Evolutionary conservation across 2,113 vertebrate species (phyloP).

Genomic region (Mellivora capensis): DNA sequence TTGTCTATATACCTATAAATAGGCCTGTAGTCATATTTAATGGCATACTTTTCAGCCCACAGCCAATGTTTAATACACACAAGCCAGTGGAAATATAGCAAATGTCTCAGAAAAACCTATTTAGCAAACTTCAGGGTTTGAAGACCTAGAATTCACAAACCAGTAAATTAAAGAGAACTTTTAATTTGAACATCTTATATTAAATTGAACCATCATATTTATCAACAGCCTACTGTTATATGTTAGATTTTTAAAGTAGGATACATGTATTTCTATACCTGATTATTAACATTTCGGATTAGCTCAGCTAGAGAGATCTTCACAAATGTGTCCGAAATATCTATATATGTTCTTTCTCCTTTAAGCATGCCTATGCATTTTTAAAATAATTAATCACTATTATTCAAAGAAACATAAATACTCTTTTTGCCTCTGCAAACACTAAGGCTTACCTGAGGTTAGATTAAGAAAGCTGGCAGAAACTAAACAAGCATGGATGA

Average conservation of each 20-base stretch:
- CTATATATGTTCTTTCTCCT: not conserved
- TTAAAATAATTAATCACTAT: not conserved
- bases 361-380: not conserved
- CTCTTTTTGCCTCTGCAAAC: not conserved
- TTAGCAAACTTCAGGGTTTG: not conserved
- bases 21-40: not conserved
- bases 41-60: not conserved
- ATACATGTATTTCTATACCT: not conserved
- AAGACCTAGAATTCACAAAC: not conserved
- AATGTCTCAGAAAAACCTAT: not conserved
- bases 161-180: not conserved
- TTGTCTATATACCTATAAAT: not conserved
- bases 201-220: not conserved
- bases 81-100: not conserved
- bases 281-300: not conserved
- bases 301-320: not conserved
- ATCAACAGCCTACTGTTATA: not conserved
- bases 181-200: not conserved
- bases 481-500: not conserved
- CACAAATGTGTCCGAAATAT: not conserved
- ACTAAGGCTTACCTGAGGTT: not conserved
- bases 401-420: not conserved
- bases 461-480: not conserved
- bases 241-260: slow-evolving; percentile 30
- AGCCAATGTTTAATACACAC: not conserved